A percentile compares a stretch with the other conserved stretches of the same genome.
phyloP scores from a whole-genome alignment of 2,113 vertebrate genomes.

The Petaurus breviceps region DNA sequence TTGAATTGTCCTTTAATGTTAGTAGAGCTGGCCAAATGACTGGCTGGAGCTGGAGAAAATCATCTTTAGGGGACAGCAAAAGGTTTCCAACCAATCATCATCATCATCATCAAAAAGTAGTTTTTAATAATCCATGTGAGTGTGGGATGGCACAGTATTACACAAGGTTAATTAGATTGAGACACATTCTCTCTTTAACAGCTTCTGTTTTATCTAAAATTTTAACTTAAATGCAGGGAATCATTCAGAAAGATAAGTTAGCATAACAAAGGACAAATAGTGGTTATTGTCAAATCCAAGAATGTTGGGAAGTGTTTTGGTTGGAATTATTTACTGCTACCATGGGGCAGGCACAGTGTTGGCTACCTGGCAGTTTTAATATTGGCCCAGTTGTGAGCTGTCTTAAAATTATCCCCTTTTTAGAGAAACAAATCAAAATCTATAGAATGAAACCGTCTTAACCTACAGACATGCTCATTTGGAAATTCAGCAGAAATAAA shows the following conservation, averaged over 20 bases:
- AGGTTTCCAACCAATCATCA: conserved; percentile 71
- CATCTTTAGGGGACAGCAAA: conserved; percentile 72
- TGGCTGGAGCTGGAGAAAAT: conserved; percentile 70
- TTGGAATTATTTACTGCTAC: neutral
- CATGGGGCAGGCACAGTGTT: neutral
- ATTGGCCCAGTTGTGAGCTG: neutral
- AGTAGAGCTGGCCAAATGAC: conserved; percentile 64
- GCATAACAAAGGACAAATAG: neutral
- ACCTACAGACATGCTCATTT: neutral
- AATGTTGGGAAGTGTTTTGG: neutral
- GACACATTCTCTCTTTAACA: conserved; percentile 53
- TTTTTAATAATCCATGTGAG: conserved; percentile 72
- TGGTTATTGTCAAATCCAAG: neutral
- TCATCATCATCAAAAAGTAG: conserved; percentile 71
- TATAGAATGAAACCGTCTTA: neutral
- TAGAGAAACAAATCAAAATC: neutral
- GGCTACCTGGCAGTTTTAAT: neutral
- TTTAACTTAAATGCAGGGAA: neutral
- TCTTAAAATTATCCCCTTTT: neutral
- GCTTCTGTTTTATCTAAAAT: neutral
- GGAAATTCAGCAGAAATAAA: neutral
- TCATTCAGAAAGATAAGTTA: neutral
- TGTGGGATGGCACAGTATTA: conserved; percentile 46
- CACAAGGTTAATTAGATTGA: conserved; percentile 73
- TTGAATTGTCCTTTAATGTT: conserved; percentile 64